phyloP scores from a whole-genome alignment of 2,113 vertebrate species.

The Calyptomena viridis region DNA sequence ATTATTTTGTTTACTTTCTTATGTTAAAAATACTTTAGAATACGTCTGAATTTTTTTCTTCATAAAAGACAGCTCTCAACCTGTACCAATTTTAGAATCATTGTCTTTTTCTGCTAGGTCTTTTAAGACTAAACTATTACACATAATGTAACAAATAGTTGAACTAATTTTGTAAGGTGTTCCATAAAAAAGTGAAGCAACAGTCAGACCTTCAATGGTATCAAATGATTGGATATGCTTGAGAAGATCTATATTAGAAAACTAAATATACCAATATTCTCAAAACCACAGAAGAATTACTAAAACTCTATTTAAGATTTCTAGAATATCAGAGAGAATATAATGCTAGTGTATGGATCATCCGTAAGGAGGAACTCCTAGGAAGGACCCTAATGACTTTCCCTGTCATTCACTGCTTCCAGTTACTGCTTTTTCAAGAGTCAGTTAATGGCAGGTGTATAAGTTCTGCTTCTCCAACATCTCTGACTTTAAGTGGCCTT shows the following conservation, averaged over 20 bases:
- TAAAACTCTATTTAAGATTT: background rate
- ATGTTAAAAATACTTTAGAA: background rate
- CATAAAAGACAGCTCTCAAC: background rate
- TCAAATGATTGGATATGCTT: background rate
- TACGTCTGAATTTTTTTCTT: background rate
- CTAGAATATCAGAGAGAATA: background rate
- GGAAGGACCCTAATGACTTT: background rate
- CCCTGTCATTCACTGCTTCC: background rate
- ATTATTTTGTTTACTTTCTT: background rate
- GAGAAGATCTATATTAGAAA: background rate
- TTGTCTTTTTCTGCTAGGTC: background rate
- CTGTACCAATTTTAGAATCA: background rate
- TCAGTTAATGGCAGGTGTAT: background rate
- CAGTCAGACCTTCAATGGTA: background rate
- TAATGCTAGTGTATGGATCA: background rate
- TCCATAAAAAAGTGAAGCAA: background rate
- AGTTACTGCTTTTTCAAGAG: background rate
- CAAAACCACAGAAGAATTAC: background rate
- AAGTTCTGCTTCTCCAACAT: background rate
- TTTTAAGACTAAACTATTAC: background rate
- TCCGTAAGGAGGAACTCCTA: background rate
- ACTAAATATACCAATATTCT: background rate
- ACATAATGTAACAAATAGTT: background rate
- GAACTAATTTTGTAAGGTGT: background rate
- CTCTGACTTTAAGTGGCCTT: background rate